Evolutionary conservation across 2,797 vertebrate species (phyloP).

Genomic region (Tachyglossus aculeatus): DNA sequence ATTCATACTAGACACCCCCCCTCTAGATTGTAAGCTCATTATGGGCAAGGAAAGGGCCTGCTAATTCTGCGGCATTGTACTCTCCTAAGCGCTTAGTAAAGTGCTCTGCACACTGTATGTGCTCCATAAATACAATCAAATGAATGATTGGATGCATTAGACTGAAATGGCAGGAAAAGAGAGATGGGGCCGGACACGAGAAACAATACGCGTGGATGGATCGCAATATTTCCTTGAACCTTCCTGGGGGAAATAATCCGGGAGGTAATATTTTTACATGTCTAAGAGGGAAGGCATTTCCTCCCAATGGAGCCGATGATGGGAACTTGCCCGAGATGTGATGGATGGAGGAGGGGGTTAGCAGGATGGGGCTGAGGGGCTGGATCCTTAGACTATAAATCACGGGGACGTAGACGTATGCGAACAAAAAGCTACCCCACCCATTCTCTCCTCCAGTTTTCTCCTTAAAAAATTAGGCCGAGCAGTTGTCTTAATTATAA

Average conservation of each 20-base stretch:
- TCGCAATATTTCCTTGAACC: not conserved
- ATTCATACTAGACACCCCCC: no score
- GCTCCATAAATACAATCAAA: no score
- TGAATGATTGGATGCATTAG: no score
- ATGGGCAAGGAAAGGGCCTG: no score
- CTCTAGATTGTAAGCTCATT: no score
- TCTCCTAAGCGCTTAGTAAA: no score
- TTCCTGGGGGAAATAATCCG: constrained; percentile 6
- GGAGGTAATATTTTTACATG: constrained; percentile 37
- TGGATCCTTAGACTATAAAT: constrained; percentile 83
- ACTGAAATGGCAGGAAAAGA: no score
- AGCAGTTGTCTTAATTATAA: constrained; percentile 58
- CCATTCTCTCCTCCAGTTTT: constrained; percentile 68
- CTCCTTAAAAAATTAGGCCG: constrained; percentile 65
- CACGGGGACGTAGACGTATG: constrained; percentile 66
- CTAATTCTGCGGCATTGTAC: no score
- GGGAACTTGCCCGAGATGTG: constrained; percentile 53
- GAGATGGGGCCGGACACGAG: not conserved
- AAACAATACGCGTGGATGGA: not conserved
- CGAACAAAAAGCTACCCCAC: constrained; percentile 72
- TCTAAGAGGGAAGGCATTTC: constrained; percentile 41
- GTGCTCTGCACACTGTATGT: no score
- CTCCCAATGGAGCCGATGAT: constrained; percentile 36
- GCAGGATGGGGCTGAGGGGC: constrained; percentile 49
- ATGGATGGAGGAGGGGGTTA: constrained; percentile 73